A percentile compares a stretch with the other conserved stretches of the same genome.
Conservation (phyloP, 2,113 vertebrate genomes). For the Lagopus muta region DNA sequence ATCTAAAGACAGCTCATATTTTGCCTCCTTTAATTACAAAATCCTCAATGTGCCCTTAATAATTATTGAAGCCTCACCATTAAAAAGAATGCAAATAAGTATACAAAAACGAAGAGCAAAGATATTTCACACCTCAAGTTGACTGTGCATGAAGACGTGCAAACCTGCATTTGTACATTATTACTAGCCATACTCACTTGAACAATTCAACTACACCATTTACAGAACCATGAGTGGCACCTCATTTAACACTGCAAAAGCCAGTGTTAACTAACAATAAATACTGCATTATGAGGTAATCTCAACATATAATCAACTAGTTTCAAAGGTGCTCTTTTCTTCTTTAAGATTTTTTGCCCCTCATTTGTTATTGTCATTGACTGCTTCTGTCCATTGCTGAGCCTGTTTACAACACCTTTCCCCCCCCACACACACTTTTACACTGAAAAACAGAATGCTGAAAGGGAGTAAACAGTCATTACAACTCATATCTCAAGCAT, state of each 20-base stretch:
- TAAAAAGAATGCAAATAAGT: background rate
- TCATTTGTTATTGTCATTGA: background rate
- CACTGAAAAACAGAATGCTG: background rate
- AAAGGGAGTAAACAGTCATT: background rate
- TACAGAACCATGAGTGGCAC: background rate
- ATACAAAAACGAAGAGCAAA: background rate
- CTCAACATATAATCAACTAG: background rate
- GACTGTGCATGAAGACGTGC: background rate
- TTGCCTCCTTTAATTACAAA: background rate
- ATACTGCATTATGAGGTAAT: background rate
- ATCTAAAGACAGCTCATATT: background rate
- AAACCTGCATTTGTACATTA: background rate
- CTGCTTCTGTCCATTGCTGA: background rate
- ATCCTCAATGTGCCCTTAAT: background rate
- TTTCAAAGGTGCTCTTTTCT: background rate
- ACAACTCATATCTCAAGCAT: background rate
- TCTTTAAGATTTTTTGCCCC: rapidly evolving
- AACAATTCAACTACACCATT: background rate
- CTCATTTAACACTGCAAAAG: background rate
- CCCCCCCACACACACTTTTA: background rate
- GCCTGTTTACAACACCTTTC: background rate
- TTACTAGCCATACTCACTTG: background rate
- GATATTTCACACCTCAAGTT: background rate
- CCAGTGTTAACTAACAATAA: background rate
- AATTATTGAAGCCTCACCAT: background rate